A percentile compares a stretch with the other conserved stretches of the same genome.
These are phyloP conservation scores for Trisateles emortualis DNA, from an alignment of 2,888 invertebrate genomes.

Conservation along the genomic window DNA sequence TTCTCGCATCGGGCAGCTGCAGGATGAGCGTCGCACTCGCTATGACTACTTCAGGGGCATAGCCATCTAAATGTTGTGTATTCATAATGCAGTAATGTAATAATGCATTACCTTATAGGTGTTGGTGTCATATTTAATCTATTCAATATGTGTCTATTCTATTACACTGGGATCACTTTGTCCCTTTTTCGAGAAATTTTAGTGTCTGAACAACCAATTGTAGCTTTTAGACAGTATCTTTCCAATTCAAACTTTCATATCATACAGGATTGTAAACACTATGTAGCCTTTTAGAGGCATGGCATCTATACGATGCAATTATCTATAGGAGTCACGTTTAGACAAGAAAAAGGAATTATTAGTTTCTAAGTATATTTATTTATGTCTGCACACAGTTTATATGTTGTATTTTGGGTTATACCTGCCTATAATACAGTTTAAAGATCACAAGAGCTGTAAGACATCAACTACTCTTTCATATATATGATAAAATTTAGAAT, in stretches of 20 bases:
- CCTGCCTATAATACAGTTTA: not conserved
- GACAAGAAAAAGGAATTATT: not conserved
- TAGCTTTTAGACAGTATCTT: not conserved
- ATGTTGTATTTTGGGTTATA: not conserved
- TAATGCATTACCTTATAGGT: conserved; percentile 12
- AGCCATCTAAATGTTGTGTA: conserved; percentile 50
- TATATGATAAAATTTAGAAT: not conserved
- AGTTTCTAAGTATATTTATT: conserved; percentile 1
- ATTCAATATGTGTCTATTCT: conserved; percentile 6
- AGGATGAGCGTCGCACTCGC: conserved; percentile 85
- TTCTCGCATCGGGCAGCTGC: conserved; percentile 88
- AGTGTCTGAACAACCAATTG: not conserved
- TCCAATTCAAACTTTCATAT: conserved; percentile 3
- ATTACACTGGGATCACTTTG: not conserved
- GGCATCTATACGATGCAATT: conserved; percentile 1
- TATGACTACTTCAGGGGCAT: conserved; percentile 76
- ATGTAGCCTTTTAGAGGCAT: not conserved
- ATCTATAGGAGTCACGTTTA: not conserved
- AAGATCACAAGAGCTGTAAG: not conserved
- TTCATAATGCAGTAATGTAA: not conserved
- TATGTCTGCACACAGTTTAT: not conserved
- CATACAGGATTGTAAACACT: not conserved
- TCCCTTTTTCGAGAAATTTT: conserved; percentile 7
- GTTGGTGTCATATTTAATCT: conserved; percentile 22
- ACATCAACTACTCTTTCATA: conserved; percentile 1